Base-by-base conservation (phyloP, 2,113 vertebrate genomes). In the Choloepus hoffmanni region DNA sequence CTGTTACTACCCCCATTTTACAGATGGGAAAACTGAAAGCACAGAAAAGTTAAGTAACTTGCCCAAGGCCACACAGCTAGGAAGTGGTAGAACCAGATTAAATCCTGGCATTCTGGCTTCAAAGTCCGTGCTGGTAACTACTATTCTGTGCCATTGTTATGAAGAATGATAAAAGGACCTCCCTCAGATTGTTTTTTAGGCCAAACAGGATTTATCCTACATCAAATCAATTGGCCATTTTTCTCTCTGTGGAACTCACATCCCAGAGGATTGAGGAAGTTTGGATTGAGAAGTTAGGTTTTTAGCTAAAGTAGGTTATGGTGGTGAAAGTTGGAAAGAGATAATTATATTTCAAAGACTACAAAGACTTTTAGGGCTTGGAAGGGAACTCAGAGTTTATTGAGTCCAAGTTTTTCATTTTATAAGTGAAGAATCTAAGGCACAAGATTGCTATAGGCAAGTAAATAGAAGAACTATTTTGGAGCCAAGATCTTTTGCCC, bases 401-500 rank as follows among this genome's bases (percentile, higher is more conserved):
- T 2, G 9, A 4, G 6, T 60, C 67, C 84, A 13, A 60, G 28
- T 45, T 53, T 70, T 36, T 33, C 58, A 28, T n/a, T 95, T 76
- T 5, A 0, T 74, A 70, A 78, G 7, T 58, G 33, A 36, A 33
- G 76, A 89, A 79, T 93, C 74, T 79, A 63, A 87, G 70, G 11
- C 95, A 87, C 53, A 84, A 18, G 58, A 58, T 58, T 79, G 74
- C 96, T 95, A 5, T 16, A 53, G 76, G 85, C 85, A 90, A 65
- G 53, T 26, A 76, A 95, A 70, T 7, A 90, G 60, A 92, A 90
- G 72, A 92, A 83, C 67, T 84, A 2, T 85, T 95, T 96, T 28
- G 24, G 19, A 93, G 28, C 79, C 43, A 16, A 74, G 43, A 7
- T 78, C 33, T 74, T 92, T 90, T 83, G 16, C 23, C 36, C 95